A percentile compares a stretch with the other conserved stretches of the same genome.
Conservation (phyloP, 2,888 invertebrate genomes). For the Pristionchus mayeri region DNA sequence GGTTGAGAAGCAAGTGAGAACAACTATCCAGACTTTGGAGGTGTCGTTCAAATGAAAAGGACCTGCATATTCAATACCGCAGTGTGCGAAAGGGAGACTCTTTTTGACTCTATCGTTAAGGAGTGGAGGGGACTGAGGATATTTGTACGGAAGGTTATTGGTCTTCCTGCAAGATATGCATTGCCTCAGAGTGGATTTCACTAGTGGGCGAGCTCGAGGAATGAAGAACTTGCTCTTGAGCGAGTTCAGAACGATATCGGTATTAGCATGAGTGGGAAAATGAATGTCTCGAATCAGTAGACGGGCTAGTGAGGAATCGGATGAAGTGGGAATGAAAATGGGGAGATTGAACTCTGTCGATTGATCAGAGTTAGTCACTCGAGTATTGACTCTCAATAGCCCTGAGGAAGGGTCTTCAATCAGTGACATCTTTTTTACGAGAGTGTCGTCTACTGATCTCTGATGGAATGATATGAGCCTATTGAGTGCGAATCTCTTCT, state of each 20-base stretch:
- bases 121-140: constrained; percentile 74
- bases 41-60: constrained; percentile 70
- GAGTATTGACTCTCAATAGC: not conserved
- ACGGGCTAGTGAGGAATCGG: not conserved
- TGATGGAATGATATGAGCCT: not conserved
- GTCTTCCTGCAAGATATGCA: constrained; percentile 72
- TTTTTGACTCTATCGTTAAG: constrained; percentile 65
- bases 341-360: not conserved
- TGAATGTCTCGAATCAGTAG: not conserved
- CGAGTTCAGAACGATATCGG: not conserved
- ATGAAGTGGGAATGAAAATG: not conserved
- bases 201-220: constrained; percentile 54
- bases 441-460: not conserved
- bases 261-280: not conserved
- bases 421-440: not conserved
- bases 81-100: constrained; percentile 69
- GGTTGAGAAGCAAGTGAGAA: constrained; percentile 77
- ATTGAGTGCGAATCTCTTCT: constrained; percentile 4
- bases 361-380: not conserved
- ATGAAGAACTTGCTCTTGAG: constrained; percentile 69
- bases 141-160: constrained; percentile 57
- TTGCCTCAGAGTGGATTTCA: constrained; percentile 51
- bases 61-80: constrained; percentile 76
- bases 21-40: constrained; percentile 71
- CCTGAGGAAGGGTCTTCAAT: not conserved